These are phyloP conservation scores for Caenorhabditis tropicalis DNA, from an alignment of 1,140 invertebrate species.

Conservation along the genomic window DNA sequence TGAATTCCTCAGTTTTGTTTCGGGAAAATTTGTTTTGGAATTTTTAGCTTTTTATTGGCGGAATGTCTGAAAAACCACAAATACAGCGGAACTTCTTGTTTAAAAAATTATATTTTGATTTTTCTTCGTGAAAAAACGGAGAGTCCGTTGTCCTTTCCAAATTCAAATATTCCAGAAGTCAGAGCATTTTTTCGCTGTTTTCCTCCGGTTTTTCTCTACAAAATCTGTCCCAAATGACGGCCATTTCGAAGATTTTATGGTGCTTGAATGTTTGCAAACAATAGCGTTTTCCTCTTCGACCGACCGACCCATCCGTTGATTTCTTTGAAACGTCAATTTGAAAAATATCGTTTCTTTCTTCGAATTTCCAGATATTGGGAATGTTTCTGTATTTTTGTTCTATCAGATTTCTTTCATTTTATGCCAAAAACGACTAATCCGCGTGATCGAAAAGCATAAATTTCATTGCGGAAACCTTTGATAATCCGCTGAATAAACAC, in stretches of 20 bases:
- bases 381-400: background rate
- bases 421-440: background rate
- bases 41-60: too few relatives aligned
- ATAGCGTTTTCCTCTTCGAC: background rate
- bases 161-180: background rate
- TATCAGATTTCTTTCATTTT: background rate
- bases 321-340: constrained; percentile 16
- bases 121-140: too few relatives aligned
- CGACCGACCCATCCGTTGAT: constrained; percentile 20
- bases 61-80: too few relatives aligned
- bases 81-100: too few relatives aligned
- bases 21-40: too few relatives aligned
- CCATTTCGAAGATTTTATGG: constrained; percentile 34
- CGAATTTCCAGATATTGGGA: background rate
- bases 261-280: constrained; percentile 38
- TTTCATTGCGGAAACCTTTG: background rate
- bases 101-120: too few relatives aligned
- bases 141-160: background rate
- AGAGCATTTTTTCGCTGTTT: too few relatives aligned
- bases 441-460: background rate
- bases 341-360: background rate
- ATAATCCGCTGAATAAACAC: constrained; percentile 21
- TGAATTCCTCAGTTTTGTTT: background rate
- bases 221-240: constrained; percentile 43
- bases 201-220: background rate